A percentile compares a stretch with the other conserved stretches of the same genome.
phyloP scores from a whole-genome alignment of 2,113 vertebrate species.

The Dasyornis broadbenti region DNA sequence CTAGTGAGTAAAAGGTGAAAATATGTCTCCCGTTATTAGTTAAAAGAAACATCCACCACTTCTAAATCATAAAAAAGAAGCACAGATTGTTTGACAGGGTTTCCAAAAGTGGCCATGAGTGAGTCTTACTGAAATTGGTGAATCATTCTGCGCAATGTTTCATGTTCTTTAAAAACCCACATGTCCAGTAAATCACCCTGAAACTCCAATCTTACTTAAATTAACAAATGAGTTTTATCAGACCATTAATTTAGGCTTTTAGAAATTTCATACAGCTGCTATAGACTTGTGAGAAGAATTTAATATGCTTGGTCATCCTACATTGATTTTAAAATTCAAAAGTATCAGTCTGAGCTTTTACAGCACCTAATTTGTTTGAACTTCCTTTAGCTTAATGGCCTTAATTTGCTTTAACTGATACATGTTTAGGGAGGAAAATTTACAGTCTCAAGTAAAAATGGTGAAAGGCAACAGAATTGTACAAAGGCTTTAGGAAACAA shows the following conservation, averaged over 20 bases:
- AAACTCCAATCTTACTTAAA: background rate
- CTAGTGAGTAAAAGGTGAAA: background rate
- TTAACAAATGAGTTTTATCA: slow-evolving; percentile 32
- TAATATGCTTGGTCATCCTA: slow-evolving; percentile 26
- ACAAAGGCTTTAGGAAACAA: background rate
- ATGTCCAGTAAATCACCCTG: background rate
- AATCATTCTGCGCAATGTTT: background rate
- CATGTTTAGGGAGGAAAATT: background rate
- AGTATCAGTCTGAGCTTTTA: slow-evolving; percentile 4
- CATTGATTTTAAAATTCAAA: slow-evolving; percentile 55
- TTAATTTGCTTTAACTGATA: slow-evolving; percentile 9
- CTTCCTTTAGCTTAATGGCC: background rate
- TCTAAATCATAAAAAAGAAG: slow-evolving; percentile 4
- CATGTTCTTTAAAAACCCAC: background rate
- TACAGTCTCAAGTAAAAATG: background rate
- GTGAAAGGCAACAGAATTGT: background rate
- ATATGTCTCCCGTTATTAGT: background rate
- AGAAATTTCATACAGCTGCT: slow-evolving; percentile 5
- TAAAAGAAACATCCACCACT: background rate
- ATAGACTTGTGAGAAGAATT: slow-evolving; percentile 20
- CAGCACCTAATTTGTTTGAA: background rate
- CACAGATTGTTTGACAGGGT: background rate
- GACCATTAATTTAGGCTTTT: slow-evolving; percentile 23
- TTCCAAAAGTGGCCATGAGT: background rate
- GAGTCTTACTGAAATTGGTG: background rate